A percentile compares a stretch with the other conserved stretches of the same genome.
These are phyloP conservation scores for Chaitophorus viminalis DNA, from an alignment of 2,888 invertebrate species.

Conservation along the genomic window DNA sequence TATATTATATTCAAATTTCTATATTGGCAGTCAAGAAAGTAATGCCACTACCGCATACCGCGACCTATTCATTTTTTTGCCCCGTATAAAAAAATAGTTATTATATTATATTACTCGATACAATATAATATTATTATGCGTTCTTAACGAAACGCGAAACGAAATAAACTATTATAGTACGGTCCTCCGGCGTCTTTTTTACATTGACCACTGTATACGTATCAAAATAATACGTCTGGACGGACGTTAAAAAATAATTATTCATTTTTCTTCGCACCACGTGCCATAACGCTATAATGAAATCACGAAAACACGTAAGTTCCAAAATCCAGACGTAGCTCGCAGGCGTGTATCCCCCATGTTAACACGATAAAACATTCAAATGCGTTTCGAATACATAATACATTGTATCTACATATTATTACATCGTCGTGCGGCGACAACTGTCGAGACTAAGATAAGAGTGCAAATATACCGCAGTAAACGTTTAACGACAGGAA, in stretches of 20 bases:
- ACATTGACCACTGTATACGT: too few relatives aligned
- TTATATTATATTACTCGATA: too few relatives aligned
- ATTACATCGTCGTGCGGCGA: background rate
- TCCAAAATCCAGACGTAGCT: background rate
- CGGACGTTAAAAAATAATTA: background rate
- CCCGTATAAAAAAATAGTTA: too few relatives aligned
- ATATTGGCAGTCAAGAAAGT: background rate
- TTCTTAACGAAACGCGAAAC: background rate
- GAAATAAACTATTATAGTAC: background rate
- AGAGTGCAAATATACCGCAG: too few relatives aligned
- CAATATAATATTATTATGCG: background rate
- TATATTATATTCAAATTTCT: background rate
- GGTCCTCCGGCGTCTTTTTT: background rate
- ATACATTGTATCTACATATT: too few relatives aligned
- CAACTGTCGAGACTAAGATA: too few relatives aligned
- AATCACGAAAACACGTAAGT: background rate
- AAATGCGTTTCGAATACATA: background rate
- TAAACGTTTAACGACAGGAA: too few relatives aligned
- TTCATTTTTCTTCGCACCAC: background rate
- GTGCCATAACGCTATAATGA: background rate
- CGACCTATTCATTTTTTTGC: background rate
- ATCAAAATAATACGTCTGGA: background rate
- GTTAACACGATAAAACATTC: background rate
- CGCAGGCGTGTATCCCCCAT: background rate
- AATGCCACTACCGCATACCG: background rate